Base-by-base conservation (phyloP, 2,797 vertebrate genomes). In the Naso thynnoides region DNA sequence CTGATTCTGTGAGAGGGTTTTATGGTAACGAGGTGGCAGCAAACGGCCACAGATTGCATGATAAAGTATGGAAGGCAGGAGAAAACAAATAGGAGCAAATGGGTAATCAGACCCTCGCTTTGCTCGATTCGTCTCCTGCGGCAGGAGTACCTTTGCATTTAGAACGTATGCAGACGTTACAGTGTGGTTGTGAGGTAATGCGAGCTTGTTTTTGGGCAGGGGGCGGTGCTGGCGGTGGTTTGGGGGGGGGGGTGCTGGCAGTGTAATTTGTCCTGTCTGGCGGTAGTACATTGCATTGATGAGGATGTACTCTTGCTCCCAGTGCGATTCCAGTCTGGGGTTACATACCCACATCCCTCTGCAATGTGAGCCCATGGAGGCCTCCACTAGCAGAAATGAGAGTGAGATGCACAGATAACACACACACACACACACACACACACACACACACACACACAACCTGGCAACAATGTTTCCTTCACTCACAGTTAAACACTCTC, bases 201-300 rank as follows among this genome's bases (percentile, higher is more conserved):
- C 6, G 39, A 91, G 84, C 79, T 83, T 59, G 76, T 76, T 83
- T 85, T 65, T 0, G 47, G 72, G 66, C 38, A 26, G 29, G 53
- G 52, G 72, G 62, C 8, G 11, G 44, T 15, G n/a, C n/a, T n/a
- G n/a, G n/a, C n/a, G n/a, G 4, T 31, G 31, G 31, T 31, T n/a
- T 31, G 31, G n/a, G n/a, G 6, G 33, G 23, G n/a, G 29, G 59
- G 48, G 53, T 56, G 48, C 57, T 39, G 54, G 60, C 18, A 1
- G 73, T 76, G 86, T 86, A 86, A 89, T 91, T 91, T 86, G 85
- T 90, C 81, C 85, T 89, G 88, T 92, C 90, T 91, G 88, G 85
- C 26, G 33, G 76, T 83, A 84, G 73, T 68, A 78, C 87, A 86
- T 83, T 66, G 68, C 69, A 82, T 73, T 87, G 88, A 86, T 80